Evolutionary conservation across 1,140 invertebrate species (phyloP), one percentile per base, ranked within the genome.

Genomic region (Atopsyche davidsoni): DNA sequence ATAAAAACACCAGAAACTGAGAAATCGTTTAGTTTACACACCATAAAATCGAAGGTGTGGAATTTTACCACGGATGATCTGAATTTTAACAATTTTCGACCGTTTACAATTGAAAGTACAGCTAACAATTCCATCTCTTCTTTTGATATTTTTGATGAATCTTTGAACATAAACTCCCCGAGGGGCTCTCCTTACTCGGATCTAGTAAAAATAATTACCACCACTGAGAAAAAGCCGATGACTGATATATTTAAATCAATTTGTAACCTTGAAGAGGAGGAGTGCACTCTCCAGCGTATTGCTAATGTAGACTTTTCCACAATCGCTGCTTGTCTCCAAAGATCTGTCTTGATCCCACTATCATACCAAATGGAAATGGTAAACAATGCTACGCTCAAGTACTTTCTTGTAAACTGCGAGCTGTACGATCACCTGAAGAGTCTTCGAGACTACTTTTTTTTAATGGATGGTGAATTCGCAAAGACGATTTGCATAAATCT

Each of bases 401-500:
- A 83, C 59, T 79, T 84, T 47, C 64, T 87, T 0, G 68, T 80
- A 1, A 79, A 87, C 45, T 66, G 81, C 7, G 73, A 81, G 32
- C 75, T 85, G 55, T 73, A 86, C 10, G 75, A 79, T 9, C 85
- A 88, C 64, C 68, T 89, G 14, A 77, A 78, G 13, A 83, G 79
- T 61, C 61, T 89, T 1, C 73, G 83, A 7, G 81, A 83, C 59
- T 87, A 83, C 44, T 87, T 84, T 62, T 87, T 88, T 53, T 59
- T 89, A 6, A 68, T 87, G 62, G 85, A 88, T 56, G 85, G 85
- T 1, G 83, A 87, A 61, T 89, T 87, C 64, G 79, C 80, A 1
- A 78, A 77, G 17, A 79, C 76, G 48, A 75, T 89, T 2, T 83
- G 81, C 10, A 70, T 76, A 10, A 80, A 79, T 34, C 63, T 89